These are phyloP conservation scores for Chydorus sphaericus DNA, from an alignment of 2,888 invertebrate genomes.

Conservation along the genomic window DNA sequence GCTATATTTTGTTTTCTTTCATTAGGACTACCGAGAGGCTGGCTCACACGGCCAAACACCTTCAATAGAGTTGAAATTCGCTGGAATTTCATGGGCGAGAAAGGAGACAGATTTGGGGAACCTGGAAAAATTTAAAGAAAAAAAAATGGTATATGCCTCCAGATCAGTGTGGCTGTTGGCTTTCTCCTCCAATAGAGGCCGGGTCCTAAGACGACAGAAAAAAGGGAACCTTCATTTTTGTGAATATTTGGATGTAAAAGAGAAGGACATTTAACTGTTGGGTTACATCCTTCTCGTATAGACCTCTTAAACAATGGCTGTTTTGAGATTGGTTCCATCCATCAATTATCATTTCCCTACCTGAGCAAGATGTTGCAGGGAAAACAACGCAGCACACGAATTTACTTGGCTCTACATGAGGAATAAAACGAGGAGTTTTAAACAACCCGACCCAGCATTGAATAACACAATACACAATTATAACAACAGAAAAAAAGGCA, in stretches of 20 bases:
- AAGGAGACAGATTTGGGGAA: not conserved
- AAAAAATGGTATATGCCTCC: conserved; percentile 4
- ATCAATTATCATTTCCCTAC: too few species aligned
- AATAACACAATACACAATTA: not conserved
- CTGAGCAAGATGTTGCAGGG: conserved; percentile 3
- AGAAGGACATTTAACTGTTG: not conserved
- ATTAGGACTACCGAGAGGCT: not conserved
- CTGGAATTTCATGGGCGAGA: not conserved
- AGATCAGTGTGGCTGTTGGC: conserved; percentile 6
- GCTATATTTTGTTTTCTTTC: not conserved
- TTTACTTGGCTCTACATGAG: conserved; percentile 7
- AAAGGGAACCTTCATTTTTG: conserved; percentile 7
- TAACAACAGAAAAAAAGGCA: too few species aligned
- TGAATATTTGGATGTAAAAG: not conserved
- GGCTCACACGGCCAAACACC: not conserved
- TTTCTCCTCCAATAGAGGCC: conserved; percentile 9
- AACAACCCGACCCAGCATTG: conserved; percentile 13
- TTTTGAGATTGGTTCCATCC: not conserved
- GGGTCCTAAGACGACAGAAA: conserved; percentile 12
- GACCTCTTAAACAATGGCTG: not conserved
- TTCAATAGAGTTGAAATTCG: not conserved
- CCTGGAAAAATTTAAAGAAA: conserved; percentile 4
- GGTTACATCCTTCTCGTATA: not conserved
- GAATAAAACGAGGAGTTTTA: conserved; percentile 6
- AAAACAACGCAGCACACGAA: conserved; percentile 6